These are phyloP conservation scores for Andricus curvator DNA, from an alignment of 2,888 invertebrate species.

Conservation along the genomic window DNA sequence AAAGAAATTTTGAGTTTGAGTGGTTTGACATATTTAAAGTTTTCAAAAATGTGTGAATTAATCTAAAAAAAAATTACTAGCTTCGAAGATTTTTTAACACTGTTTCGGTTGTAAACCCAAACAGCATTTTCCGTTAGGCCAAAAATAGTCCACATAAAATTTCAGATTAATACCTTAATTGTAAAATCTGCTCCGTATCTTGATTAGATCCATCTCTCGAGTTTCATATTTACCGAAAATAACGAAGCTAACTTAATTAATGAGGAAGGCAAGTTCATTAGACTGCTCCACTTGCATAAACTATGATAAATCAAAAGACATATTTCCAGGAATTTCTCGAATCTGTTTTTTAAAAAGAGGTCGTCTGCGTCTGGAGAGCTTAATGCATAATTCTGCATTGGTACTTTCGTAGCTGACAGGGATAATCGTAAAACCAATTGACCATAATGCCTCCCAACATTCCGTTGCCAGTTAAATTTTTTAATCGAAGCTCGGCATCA, in stretches of 20 bases:
- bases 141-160: no score
- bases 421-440: constrained; percentile 3
- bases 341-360: neutral
- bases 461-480: no score
- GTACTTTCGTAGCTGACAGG: neutral
- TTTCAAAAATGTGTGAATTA: no score
- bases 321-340: neutral
- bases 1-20: no score
- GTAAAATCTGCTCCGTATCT: neutral
- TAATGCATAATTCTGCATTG: neutral
- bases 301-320: neutral
- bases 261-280: neutral
- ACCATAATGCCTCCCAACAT: neutral
- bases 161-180: no score
- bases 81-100: no score
- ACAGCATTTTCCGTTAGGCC: no score
- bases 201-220: neutral
- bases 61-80: no score
- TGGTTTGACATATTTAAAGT: no score
- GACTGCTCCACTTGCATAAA: neutral
- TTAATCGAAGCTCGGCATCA: no score
- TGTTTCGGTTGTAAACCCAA: no score
- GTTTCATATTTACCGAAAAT: neutral
- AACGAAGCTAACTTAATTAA: neutral
- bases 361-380: neutral